Percentiles rank a stretch among this genome's conserved stretches.
phyloP scores from a whole-genome alignment of 2,113 vertebrate genomes.

The Daphoenositta chrysoptera region DNA sequence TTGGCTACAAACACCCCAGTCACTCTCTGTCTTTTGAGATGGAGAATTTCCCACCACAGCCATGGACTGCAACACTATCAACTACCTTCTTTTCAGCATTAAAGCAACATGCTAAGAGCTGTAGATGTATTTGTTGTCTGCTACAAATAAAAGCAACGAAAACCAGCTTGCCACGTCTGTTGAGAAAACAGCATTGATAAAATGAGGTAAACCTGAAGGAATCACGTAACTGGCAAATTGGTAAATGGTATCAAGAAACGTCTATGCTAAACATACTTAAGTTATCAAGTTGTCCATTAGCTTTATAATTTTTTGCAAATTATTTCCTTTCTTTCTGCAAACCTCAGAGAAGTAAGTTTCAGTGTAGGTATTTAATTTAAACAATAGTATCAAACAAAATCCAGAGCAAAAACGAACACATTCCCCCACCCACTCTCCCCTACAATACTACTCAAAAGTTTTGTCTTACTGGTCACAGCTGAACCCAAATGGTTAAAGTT shows the following conservation, averaged over 20 bases:
- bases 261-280: neutral
- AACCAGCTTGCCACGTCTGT: neutral
- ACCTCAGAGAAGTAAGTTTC: neutral
- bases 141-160: neutral
- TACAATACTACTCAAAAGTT: neutral
- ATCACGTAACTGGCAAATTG: neutral
- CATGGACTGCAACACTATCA: neutral
- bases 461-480: neutral
- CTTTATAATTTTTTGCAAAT: neutral
- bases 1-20: neutral
- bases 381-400: neutral
- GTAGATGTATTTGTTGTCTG: neutral
- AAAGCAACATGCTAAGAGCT: neutral
- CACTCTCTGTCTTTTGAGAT: neutral
- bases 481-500: neutral
- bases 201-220: neutral
- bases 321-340: neutral
- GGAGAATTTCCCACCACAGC: neutral
- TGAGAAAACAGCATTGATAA: neutral
- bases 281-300: neutral
- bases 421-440: fast-evolving
- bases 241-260: neutral
- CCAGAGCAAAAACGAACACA: neutral
- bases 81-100: neutral
- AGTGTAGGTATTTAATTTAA: neutral